Conservation (phyloP, 1,140 invertebrate genomes). For the Cotesia chilonis region DNA sequence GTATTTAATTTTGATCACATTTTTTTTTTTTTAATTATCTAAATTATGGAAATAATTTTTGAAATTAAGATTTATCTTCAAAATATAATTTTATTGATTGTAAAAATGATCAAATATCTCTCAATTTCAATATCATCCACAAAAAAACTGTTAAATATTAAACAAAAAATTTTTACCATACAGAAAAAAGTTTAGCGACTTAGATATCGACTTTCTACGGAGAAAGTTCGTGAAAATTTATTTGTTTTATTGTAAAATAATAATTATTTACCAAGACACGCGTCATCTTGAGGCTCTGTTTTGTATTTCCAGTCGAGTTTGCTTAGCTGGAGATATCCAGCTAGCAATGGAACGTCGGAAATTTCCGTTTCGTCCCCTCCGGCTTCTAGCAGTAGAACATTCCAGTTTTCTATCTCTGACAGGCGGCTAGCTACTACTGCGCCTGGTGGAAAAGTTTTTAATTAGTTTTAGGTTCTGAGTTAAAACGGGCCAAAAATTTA, state of each 20-base stretch:
- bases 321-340: slow-evolving; percentile 86
- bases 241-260: neutral
- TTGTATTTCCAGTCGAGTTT: slow-evolving; percentile 93
- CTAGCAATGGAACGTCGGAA: slow-evolving; percentile 86
- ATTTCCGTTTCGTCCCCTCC: slow-evolving; percentile 93
- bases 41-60: neutral
- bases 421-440: slow-evolving; percentile 91
- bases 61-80: too few species aligned
- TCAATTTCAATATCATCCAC: too few species aligned
- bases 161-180: too few species aligned
- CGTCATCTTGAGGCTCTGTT: slow-evolving; percentile 84
- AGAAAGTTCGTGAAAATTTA: slow-evolving; percentile 14
- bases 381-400: slow-evolving; percentile 87
- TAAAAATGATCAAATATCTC: too few species aligned
- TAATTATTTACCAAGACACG: slow-evolving; percentile 70
- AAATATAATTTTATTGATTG: too few species aligned
- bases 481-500: too few species aligned
- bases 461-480: too few species aligned
- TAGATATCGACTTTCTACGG: slow-evolving; percentile 10
- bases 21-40: slow-evolving; percentile 1
- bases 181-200: too few species aligned
- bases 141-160: too few species aligned
- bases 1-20: slow-evolving; percentile 20
- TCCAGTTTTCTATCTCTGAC: slow-evolving; percentile 82
- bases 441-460: slow-evolving; percentile 71